Base-by-base conservation (phyloP, 1,140 invertebrate species). In the Pseudoatta argentina region DNA sequence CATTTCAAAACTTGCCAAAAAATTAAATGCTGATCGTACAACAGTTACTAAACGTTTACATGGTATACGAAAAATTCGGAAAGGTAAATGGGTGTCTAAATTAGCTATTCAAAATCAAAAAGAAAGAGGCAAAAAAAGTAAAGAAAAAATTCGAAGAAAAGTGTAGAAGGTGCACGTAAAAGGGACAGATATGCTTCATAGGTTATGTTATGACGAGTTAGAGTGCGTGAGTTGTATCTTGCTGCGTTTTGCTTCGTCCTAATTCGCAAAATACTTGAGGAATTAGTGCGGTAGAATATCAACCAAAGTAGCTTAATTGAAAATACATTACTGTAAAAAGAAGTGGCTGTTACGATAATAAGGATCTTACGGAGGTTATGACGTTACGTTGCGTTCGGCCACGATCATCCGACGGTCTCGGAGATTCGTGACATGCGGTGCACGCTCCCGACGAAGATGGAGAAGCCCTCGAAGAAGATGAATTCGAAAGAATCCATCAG, bases 401-500 rank as follows among this genome's bases (percentile, higher is more conserved):
- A 57, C 44, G 3, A 77, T 51, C 44, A 67, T 55, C 14, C 39
- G 1, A 86, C 2, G 48, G n/a, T 66, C 64, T 30, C 21, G 64
- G 18, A 24, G 27, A 16, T 71, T 87, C 86, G 14, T 87, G 78
- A 89, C 69, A 66, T 66, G 69, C 81, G 44, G 21, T 69, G 51
- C 59, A 59, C 18, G n/a, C 59, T 75, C 27, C 3, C n/a, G 18
- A 69, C 44, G 55, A 94, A 72, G 86, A 95, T 95, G 94, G 93
- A 93, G 79, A 93, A 92, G 85, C 96, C 95, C 24, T 1, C 24
- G 24, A 24, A 24, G 24, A 24, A 24, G 1, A 24, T 24, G 91
- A 95, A 95, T 91, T 96, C 96, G 87, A 97, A 97, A 87, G 96
- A 97, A 94, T 96, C 96, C 64, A 96, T 96, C 92, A 96, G 96